These are phyloP conservation scores for Glandiceps talaboti DNA, from an alignment of 53 echinoderm and acorn worm species.

Conservation along the genomic window DNA sequence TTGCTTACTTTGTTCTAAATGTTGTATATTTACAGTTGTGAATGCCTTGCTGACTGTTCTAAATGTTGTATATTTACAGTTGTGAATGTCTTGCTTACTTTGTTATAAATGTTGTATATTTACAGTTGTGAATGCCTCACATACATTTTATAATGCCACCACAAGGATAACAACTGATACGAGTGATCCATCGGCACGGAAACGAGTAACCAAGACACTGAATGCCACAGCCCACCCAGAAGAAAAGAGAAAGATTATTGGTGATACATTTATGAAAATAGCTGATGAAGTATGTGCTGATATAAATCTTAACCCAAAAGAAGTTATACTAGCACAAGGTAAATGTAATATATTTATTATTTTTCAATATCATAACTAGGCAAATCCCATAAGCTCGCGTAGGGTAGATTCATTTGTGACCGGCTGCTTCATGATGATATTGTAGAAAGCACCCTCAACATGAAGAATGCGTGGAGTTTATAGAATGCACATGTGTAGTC, in stretches of 20 bases:
- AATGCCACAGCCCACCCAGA: slow-evolving; percentile 77
- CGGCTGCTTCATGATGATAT: too few species aligned
- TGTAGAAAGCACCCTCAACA: too few species aligned
- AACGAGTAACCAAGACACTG: slow-evolving; percentile 58
- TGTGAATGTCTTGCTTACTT: too few species aligned
- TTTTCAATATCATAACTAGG: too few species aligned
- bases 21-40: slow-evolving; percentile 65
- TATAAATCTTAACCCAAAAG: slow-evolving; percentile 76
- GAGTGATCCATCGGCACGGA: slow-evolving; percentile 50
- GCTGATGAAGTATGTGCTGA: slow-evolving; percentile 93
- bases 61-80: too few species aligned
- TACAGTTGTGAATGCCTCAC: slow-evolving; percentile 73
- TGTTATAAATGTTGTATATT: too few species aligned
- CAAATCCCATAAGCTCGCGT: too few species aligned
- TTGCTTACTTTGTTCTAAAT: too few species aligned
- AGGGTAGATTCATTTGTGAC: too few species aligned
- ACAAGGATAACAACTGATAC: slow-evolving; percentile 63
- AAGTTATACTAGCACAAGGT: slow-evolving; percentile 94
- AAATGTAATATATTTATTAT: slow-evolving; percentile 2
- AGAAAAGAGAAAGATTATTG: slow-evolving; percentile 84
- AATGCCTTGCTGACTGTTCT: slow-evolving; percentile 73
- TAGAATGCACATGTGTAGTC: too few species aligned
- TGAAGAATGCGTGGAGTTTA: too few species aligned
- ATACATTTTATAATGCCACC: slow-evolving; percentile 84
- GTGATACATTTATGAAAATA: slow-evolving; percentile 84